Percentiles rank a stretch among this genome's conserved stretches.
Conservation (phyloP, 53 echinoderm and acorn worm species). For the Hippasteria phrygiana region DNA sequence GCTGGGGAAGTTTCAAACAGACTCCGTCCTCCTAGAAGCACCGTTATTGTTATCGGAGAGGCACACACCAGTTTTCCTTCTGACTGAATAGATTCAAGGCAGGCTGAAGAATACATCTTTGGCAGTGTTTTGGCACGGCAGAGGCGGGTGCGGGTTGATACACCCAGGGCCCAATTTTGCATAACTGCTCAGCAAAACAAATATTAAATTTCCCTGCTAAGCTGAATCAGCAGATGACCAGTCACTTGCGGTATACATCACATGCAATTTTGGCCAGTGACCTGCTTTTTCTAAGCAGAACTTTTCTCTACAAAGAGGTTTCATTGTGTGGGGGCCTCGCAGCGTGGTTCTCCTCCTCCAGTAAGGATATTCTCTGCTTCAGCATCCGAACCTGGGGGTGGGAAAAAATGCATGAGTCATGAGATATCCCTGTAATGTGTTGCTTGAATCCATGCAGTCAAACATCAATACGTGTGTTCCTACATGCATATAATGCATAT, state of each 20-base stretch:
- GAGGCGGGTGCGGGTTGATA: not conserved
- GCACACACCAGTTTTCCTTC: conserved; percentile 22
- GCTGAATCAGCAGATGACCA: no score
- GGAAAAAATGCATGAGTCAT: not conserved
- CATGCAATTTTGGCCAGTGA: no score
- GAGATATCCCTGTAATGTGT: no score
- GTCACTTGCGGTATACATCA: no score
- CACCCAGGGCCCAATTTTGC: no score
- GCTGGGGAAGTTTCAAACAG: not conserved
- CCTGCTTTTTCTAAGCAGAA: not conserved
- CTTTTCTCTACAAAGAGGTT: conserved; percentile 75
- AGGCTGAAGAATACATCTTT: conserved; percentile 17
- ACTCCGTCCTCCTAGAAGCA: conserved; percentile 14
- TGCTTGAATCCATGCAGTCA: no score
- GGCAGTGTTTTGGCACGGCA: not conserved
- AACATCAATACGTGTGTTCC: no score
- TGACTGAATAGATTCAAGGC: not conserved
- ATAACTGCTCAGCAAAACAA: no score
- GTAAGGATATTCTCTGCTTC: conserved; percentile 92
- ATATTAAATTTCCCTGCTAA: no score
- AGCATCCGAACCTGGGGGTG: conserved; percentile 86
- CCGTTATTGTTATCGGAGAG: not conserved
- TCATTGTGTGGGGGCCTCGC: conserved; percentile 95
- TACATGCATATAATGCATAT: no score
- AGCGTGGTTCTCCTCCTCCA: conserved; percentile 94